phyloP scores from a whole-genome alignment of 2,113 vertebrate species.

The Origma solitaria region DNA sequence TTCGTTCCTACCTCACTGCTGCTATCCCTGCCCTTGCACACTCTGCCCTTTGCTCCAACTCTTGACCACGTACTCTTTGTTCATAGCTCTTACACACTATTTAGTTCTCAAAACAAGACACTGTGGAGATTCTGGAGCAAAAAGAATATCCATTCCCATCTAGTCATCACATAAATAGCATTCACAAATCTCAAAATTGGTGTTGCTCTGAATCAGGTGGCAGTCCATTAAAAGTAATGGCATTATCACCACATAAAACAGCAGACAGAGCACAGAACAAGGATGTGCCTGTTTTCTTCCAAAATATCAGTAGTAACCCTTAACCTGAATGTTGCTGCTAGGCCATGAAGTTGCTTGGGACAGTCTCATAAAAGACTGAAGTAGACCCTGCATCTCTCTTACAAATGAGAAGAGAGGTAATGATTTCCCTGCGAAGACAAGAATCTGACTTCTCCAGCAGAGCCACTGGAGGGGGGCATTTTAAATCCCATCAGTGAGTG shows the following conservation, averaged over 20 bases:
- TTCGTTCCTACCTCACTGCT: rapidly evolving
- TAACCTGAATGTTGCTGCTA: neutral
- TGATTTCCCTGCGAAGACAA: neutral
- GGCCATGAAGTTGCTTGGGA: neutral
- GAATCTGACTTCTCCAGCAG: neutral
- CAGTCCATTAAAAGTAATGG: neutral
- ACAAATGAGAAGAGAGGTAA: neutral
- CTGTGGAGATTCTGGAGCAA: neutral
- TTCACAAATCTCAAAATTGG: neutral
- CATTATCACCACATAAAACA: neutral
- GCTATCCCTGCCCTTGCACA: neutral
- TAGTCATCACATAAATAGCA: neutral
- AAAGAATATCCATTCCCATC: neutral
- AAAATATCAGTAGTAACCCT: neutral
- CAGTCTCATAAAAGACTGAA: neutral
- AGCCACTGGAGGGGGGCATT: neutral
- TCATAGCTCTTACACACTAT: neutral
- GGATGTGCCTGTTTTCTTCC: neutral
- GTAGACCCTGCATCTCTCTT: neutral
- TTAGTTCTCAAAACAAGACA: neutral
- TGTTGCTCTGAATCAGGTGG: neutral
- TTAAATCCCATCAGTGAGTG: neutral
- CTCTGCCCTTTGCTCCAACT: neutral
- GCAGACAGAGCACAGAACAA: neutral
- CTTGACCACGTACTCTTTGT: neutral